A percentile compares a stretch with the other conserved stretches of the same genome.
phyloP scores from a whole-genome alignment of 2,888 invertebrate genomes.

The Nephrotoma flavescens region DNA sequence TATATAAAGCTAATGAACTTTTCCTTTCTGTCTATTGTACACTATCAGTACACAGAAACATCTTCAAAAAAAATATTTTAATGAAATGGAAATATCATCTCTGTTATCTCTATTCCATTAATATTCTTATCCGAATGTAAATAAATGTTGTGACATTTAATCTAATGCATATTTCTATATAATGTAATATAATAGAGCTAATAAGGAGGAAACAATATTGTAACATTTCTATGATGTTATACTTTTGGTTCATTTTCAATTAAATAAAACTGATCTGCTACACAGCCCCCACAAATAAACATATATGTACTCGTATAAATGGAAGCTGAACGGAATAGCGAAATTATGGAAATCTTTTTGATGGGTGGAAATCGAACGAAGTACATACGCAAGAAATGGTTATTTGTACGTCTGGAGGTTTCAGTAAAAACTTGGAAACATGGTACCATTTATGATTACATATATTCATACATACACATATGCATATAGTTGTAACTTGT shows the following conservation, averaged over 20 bases:
- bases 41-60: background rate
- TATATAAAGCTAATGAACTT: background rate
- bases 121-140: background rate
- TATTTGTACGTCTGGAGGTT: background rate
- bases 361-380: background rate
- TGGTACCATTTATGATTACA: background rate
- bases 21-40: background rate
- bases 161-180: background rate
- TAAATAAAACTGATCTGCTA: background rate
- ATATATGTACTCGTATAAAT: background rate
- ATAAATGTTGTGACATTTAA: background rate
- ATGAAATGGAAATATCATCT: background rate
- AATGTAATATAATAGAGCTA: background rate
- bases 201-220: background rate
- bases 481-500: background rate
- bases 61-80: background rate
- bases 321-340: background rate
- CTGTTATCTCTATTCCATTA: background rate
- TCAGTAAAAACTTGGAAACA: background rate
- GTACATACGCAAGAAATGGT: background rate
- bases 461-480: background rate
- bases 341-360: background rate
- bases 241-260: background rate
- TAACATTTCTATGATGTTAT: background rate
- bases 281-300: background rate